These are phyloP conservation scores for Lethenteron reissneri DNA, from an alignment of 2,113 vertebrate species.

Conservation along the genomic window DNA sequence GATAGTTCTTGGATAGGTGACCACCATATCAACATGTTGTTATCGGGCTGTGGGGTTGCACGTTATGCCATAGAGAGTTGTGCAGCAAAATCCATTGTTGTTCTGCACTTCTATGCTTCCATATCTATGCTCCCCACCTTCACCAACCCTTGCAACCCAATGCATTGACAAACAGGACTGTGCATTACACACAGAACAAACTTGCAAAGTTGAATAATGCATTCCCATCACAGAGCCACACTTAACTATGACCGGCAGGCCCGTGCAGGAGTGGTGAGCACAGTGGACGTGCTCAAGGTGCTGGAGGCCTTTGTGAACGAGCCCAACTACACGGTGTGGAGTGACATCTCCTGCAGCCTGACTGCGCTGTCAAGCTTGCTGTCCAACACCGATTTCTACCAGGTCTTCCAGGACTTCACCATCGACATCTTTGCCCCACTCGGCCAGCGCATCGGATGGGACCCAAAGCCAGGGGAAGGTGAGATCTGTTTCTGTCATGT, in stretches of 20 bases:
- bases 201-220: no score
- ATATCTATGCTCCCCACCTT: no score
- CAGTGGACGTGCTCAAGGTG: constrained; percentile 81
- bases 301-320: constrained; percentile 98
- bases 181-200: no score
- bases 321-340: constrained; percentile 97
- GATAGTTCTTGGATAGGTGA: no score
- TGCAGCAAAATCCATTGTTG: no score
- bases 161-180: no score
- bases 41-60: no score
- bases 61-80: no score
- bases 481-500: constrained; percentile 12
- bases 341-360: constrained; percentile 94
- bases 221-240: no score
- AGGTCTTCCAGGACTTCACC: constrained; percentile 84
- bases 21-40: no score
- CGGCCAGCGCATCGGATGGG: constrained; percentile 77
- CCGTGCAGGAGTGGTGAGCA: constrained; percentile 88
- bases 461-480: constrained; percentile 78
- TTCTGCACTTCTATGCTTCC: no score
- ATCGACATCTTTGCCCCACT: constrained; percentile 81
- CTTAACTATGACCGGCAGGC: constrained; percentile 27
- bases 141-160: no score
- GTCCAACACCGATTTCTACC: constrained; percentile 83
- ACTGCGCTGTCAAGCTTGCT: constrained; percentile 71